phyloP scores from a whole-genome alignment of 2,797 vertebrate species.

The Chaetodon trifasciatus region DNA sequence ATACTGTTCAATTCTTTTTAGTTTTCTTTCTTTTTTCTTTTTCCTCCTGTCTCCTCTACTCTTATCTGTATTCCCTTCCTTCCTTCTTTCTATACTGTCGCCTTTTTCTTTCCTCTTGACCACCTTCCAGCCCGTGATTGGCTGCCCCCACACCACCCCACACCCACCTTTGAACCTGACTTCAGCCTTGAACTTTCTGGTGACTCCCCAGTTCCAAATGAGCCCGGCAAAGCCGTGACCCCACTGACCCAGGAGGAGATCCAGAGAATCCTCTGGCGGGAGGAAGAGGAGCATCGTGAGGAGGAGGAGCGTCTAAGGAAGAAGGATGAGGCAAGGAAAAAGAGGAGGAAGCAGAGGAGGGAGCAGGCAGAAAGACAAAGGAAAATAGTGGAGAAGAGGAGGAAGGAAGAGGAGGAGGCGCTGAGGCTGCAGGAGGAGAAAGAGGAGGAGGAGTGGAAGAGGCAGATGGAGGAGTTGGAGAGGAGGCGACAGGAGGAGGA shows the following conservation, averaged over 20 bases:
- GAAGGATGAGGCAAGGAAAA: slow-evolving; percentile 72
- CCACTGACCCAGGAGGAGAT: slow-evolving; percentile 72
- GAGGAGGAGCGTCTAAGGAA: slow-evolving; percentile 72
- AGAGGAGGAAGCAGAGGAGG: slow-evolving; percentile 73
- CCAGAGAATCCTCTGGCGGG: slow-evolving; percentile 73
- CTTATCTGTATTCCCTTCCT: not conserved
- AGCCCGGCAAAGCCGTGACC: slow-evolving; percentile 56
- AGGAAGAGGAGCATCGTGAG: slow-evolving; percentile 75
- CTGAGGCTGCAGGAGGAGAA: slow-evolving; percentile 54
- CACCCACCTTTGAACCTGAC: slow-evolving; percentile 73
- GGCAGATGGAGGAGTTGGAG: slow-evolving; percentile 48
- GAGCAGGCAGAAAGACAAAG: slow-evolving; percentile 74
- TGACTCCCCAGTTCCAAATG: slow-evolving; percentile 88
- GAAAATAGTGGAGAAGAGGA: slow-evolving; percentile 64
- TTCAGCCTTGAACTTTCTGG: slow-evolving; percentile 88
- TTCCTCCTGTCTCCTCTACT: not conserved
- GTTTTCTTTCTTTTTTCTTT: slow-evolving; percentile 35
- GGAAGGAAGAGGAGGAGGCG: slow-evolving; percentile 59
- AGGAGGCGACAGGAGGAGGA: slow-evolving; percentile 56
- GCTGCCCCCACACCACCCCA: slow-evolving; percentile 34
- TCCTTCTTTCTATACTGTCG: slow-evolving; percentile 10
- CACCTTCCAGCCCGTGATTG: slow-evolving; percentile 36
- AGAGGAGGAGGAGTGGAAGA: slow-evolving; percentile 72
- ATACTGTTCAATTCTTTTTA: slow-evolving; percentile 33
- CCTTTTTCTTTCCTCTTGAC: not conserved